These are phyloP conservation scores for Lutjanus erythropterus DNA, from an alignment of 2,113 vertebrate species.

Conservation along the genomic window DNA sequence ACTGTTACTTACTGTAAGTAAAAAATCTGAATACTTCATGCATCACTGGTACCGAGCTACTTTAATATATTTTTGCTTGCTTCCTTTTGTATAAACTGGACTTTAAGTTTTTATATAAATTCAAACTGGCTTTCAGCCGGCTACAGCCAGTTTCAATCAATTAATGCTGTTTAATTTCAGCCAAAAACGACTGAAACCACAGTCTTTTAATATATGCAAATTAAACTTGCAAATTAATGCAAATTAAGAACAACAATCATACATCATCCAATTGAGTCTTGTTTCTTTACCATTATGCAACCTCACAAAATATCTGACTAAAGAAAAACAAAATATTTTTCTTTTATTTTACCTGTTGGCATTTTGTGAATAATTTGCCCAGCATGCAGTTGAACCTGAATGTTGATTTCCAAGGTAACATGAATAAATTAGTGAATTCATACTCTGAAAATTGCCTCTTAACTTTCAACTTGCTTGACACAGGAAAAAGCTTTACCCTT, in stretches of 20 bases:
- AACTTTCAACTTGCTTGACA: neutral
- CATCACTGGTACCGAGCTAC: neutral
- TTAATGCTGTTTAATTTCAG: neutral
- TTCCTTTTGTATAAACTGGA: neutral
- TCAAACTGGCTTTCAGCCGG: neutral
- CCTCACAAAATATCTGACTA: neutral
- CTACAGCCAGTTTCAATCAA: neutral
- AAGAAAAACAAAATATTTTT: neutral
- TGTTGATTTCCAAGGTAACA: neutral
- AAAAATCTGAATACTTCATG: neutral
- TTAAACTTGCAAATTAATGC: neutral
- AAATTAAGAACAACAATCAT: slow-evolving; percentile 7
- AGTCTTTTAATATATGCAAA: slow-evolving; percentile 6
- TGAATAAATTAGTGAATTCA: neutral
- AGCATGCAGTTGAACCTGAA: neutral
- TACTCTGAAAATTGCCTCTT: neutral
- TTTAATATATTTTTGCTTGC: neutral
- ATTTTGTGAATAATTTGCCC: slow-evolving; percentile 1
- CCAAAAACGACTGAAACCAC: neutral
- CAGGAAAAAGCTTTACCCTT: neutral
- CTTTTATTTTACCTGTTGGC: neutral
- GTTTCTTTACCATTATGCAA: neutral
- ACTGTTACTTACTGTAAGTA: neutral
- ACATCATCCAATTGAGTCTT: neutral
- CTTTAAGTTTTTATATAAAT: neutral